Base-by-base conservation (phyloP, 1,140 invertebrate species). In the Babylonia areolata region DNA sequence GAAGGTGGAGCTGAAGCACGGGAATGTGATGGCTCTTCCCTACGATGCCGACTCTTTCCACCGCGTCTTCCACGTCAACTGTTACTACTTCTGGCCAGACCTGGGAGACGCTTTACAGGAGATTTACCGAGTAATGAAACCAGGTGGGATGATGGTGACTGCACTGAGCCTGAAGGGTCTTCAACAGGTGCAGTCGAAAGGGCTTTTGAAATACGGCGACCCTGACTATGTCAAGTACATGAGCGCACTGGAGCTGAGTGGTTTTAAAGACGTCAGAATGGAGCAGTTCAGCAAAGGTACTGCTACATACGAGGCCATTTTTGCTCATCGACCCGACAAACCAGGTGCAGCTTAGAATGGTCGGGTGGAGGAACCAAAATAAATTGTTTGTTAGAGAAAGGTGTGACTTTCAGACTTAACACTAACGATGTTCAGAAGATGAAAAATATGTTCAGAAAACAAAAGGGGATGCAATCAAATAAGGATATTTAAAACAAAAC, bases 11-110 rank as follows among this genome's bases (percentile, higher is more conserved):
- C 86, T 92, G 75, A 81, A 54, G 9, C 33, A 88, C 37, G 88
- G 83, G 17, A 84, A 75, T 85, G 90, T 90, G 0, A 73, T 31
- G 11, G 37, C 87, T 37, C 84, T 91, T 28, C 90, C 91, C 5
- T 90, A 87, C 73, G 84, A 90, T 77, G 80, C 85, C 9, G 85
- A 91, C 84, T 88, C 73, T 1, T 90, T 92, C 85, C 88, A 92
- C 51, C 80, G 89, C 20, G 88, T 91, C 20, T 92, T 90, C 58
- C 92, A 92, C 80, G 86, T 83, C n/a, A 92, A 92, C 78, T 90
- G 87, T 79, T 92, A 89, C 87, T 91, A 92, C 81, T 92, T 92
- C 77, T 92, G 92, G 92, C 87, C 87, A n/a, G 85, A 86, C 46
- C 58, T 89, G 78, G 35, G 77, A 20, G 17, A 40, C 2, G 87